A percentile compares a stretch with the other conserved stretches of the same genome.
Conservation (phyloP, 2,888 invertebrate genomes). For the Tenthredo scrophulariae region DNA sequence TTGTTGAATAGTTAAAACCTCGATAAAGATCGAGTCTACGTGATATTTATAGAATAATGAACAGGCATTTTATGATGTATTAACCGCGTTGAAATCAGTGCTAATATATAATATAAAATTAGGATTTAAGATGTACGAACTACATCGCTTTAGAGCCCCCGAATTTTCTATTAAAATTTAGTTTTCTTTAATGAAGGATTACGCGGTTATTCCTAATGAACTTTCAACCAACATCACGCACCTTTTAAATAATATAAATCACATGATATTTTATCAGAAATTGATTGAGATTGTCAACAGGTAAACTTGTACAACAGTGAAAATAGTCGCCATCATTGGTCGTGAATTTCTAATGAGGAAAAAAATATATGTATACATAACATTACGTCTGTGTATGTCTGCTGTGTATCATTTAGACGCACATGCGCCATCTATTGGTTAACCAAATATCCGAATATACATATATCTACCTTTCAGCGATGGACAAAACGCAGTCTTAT, state of each 20-base stretch:
- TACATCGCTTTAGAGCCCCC: slow-evolving; percentile 60
- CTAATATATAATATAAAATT: slow-evolving; percentile 7
- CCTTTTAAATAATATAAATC: slow-evolving; percentile 48
- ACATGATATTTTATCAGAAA: slow-evolving; percentile 52
- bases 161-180: slow-evolving; percentile 66
- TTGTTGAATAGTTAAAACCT: background rate
- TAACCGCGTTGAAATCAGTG: background rate
- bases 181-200: slow-evolving; percentile 56
- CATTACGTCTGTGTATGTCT: background rate
- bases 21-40: background rate
- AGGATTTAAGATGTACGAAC: background rate
- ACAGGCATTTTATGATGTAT: slow-evolving; percentile 11
- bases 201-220: slow-evolving; percentile 44
- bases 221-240: slow-evolving; percentile 49
- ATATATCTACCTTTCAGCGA: background rate
- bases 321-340: slow-evolving; percentile 65
- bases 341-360: slow-evolving; percentile 35
- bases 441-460: background rate
- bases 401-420: background rate
- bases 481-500: background rate
- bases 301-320: slow-evolving; percentile 64
- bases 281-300: slow-evolving; percentile 65
- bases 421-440: slow-evolving; percentile 32
- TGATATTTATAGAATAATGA: background rate
- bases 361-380: slow-evolving; percentile 28